Base-by-base conservation (phyloP, 1,140 invertebrate species). In the Pseudoatta argentina region DNA sequence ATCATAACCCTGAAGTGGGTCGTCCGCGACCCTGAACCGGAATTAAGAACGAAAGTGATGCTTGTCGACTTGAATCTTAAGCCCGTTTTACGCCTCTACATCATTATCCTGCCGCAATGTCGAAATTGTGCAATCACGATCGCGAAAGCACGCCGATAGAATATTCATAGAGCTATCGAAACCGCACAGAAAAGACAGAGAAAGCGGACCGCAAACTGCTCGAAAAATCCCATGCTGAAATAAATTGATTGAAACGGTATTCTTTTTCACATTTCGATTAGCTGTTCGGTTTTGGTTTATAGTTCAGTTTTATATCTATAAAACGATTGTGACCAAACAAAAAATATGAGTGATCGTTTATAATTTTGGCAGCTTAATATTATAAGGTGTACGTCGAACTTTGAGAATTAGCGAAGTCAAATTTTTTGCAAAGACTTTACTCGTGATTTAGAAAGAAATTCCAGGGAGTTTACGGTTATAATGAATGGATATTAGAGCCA, bases 41-140 rank as follows among this genome's bases (percentile, higher is more conserved):
- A 91, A 91, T 78, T 76, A 87, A 91, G 71, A 91, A 90, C 63
- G 90, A 91, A 91, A 91, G 90, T 91, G 90, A 91, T 89, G 63
- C 64, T 7, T 71, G 59, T 88, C 21, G 64, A 10, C 16, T 88
- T 48, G 59, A 77, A 59, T 34, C 69, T 86, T 78, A 87, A 89
- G 75, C 85, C 67, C 27, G 21, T 86, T 85, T 78, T 73, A 77
- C 55, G 63, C 39, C 61, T 67, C 57, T 21, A 18, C 21, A n/a
- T 34, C 34, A 53, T 39, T 69, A 69, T 51, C 81, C 21, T 34
- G 82, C n/a, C 14, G n/a, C 12, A 30, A 16, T 73, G 12, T 76
- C 64, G 21, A 59, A 57, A 64, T 91, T 91, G 72, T 82, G 85
- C 89, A 86, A 90, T 88, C 83, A 64, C 64, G 69, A 73, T 64